Evolutionary conservation across 2,888 invertebrate genomes (phyloP).

Genomic region (Drosophila colorata): DNA sequence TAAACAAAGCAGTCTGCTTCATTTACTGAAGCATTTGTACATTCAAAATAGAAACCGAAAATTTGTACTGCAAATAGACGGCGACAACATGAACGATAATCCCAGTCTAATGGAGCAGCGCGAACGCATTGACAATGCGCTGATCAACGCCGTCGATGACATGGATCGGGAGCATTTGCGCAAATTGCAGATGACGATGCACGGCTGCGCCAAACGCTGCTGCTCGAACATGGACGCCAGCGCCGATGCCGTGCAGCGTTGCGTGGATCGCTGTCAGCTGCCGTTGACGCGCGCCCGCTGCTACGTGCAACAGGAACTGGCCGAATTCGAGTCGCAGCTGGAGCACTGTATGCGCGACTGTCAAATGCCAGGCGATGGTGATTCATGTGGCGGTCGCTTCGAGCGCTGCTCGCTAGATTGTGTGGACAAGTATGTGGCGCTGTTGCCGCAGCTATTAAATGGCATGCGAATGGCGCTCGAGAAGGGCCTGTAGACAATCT

Average conservation of each 20-base stretch:
- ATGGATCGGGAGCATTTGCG: conserved; percentile 91
- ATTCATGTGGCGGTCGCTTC: conserved; percentile 2
- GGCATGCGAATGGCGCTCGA: conserved; percentile 85
- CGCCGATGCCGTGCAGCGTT: conserved; percentile 91
- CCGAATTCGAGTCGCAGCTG: conserved; percentile 86
- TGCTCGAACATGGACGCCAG: conserved; percentile 90
- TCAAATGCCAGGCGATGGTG: conserved; percentile 4
- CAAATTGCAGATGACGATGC: conserved; percentile 95
- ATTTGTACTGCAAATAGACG: not conserved
- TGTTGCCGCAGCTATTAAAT: conserved; percentile 90
- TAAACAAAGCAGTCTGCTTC: not conserved
- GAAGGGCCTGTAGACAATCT: conserved; percentile 29
- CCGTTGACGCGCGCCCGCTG: conserved; percentile 91
- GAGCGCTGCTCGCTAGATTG: conserved; percentile 85
- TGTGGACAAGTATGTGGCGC: conserved; percentile 91
- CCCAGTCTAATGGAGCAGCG: conserved; percentile 89
- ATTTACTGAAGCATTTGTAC: not conserved
- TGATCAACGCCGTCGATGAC: conserved; percentile 92
- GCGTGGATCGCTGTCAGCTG: conserved; percentile 91
- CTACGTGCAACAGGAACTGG: conserved; percentile 86
- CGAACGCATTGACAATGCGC: conserved; percentile 91
- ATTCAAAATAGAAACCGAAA: not conserved
- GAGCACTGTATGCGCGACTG: conserved; percentile 88
- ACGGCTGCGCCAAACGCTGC: conserved; percentile 93
- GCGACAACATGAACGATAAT: conserved; percentile 24